Base-by-base conservation (phyloP, 2,888 invertebrate genomes). In the Malthinus seriepunctatus region DNA sequence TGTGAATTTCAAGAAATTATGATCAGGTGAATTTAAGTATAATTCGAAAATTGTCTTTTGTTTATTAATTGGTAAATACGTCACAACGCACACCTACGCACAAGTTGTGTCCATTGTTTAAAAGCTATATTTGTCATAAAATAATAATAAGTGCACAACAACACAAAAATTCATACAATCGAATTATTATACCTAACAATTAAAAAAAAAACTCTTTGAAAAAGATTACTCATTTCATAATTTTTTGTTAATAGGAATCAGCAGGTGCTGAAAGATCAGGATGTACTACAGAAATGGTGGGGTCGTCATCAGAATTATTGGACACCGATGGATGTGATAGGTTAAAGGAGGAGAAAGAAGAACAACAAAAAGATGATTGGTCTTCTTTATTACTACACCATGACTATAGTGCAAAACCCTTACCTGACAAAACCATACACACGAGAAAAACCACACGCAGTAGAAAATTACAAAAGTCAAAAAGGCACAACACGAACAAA, bases 281-380 rank as follows among this genome's bases (percentile, higher is more conserved):
- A 82, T 55, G 84, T 77, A 69, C 82, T 86, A 77, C 82, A 86
- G 74, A 88, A 88, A 71, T 93, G 93, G 92, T 92, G 93, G 93
- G 91, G 92, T 63, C 88, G 88, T 50, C 90, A 90, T 74, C 92
- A 92, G 80, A 89, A 86, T 79, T 88, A 82, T 71, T 93, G 92
- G 93, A 92, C 91, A 77, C 92, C 92, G 68, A 82, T 90, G 73
- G 83, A 86, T 69, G 80, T 83, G 75, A 74, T 76, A 69, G 81
- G 80, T n/a, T 83, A 81, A 78, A 34, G 12, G 15, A 49, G 4
- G 44, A 64, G 51, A 55, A 56, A 14, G 44, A 62, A 45, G 57
- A 65, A 11, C 63, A 71, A 56, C 71, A 71, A 63, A 62, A 64
- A 10, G 74, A 76, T 57, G 71, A 76, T 37, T 75, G 75, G 23